Percentiles rank a stretch among this genome's conserved stretches.
These are phyloP conservation scores for Calonectris borealis DNA, from an alignment of 2,113 vertebrate genomes.

Conservation along the genomic window DNA sequence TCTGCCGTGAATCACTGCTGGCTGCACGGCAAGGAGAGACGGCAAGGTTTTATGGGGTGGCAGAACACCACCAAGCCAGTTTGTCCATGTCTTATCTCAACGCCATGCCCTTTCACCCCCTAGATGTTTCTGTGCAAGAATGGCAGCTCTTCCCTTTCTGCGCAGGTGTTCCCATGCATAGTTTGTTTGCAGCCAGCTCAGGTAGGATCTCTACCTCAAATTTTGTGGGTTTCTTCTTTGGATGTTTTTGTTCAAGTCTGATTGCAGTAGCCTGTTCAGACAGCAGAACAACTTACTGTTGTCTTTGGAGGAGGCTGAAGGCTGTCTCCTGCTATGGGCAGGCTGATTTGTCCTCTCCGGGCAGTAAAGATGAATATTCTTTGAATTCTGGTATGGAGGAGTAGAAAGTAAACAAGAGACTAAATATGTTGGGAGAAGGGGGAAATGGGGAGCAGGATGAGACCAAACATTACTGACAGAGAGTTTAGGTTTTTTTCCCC, in stretches of 20 bases:
- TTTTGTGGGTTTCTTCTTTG: background rate
- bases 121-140: background rate
- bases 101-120: background rate
- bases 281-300: conserved; percentile 34
- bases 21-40: background rate
- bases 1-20: conserved; percentile 4
- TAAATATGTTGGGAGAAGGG: background rate
- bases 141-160: background rate
- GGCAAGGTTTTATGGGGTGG: background rate
- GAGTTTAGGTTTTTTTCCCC: fast-evolving
- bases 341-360: background rate
- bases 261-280: conserved; percentile 45
- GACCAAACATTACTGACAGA: background rate
- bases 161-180: background rate
- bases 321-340: conserved; percentile 11
- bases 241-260: conserved; percentile 45
- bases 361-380: background rate
- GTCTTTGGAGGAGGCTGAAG: conserved; percentile 46
- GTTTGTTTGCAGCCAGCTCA: conserved; percentile 38
- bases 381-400: background rate
- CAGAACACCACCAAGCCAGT: background rate
- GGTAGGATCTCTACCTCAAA: background rate
- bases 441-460: background rate
- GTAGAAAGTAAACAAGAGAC: background rate
- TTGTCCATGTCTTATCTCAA: background rate